These are phyloP conservation scores for Trematomus bernacchii DNA, from an alignment of 2,797 vertebrate genomes.

Conservation along the genomic window DNA sequence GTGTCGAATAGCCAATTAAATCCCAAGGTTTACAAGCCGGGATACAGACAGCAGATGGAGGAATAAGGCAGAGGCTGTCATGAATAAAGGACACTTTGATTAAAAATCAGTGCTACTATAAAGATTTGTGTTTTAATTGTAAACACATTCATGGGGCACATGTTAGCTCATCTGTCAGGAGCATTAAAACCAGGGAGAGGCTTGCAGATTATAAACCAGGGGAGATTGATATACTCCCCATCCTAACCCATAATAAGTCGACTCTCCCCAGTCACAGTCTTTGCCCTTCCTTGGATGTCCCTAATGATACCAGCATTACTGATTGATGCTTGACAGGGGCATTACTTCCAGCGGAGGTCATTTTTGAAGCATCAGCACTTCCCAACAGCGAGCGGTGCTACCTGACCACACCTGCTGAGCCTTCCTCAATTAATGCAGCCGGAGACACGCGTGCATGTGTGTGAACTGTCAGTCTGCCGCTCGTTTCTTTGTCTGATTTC, in stretches of 20 bases:
- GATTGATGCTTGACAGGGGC: constrained; percentile 59
- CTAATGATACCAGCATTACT: constrained; percentile 53
- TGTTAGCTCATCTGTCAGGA: constrained; percentile 38
- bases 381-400: constrained; percentile 34
- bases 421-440: constrained; percentile 62
- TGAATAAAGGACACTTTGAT: constrained; percentile 16
- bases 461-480: constrained; percentile 46
- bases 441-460: not conserved
- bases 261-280: constrained; percentile 15
- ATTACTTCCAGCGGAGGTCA: constrained; percentile 38
- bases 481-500: constrained; percentile 50
- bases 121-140: constrained; percentile 13
- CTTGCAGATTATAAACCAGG: constrained; percentile 25
- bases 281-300: constrained; percentile 36
- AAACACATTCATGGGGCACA: constrained; percentile 39
- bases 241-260: constrained; percentile 34
- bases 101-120: constrained; percentile 7
- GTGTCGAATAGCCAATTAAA: constrained; percentile 25
- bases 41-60: constrained; percentile 27
- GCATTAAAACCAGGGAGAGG: constrained; percentile 35
- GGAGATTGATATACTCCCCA: constrained; percentile 27
- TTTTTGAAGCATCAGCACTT: constrained; percentile 68
- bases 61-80: not conserved
- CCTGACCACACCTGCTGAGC: constrained; percentile 53
- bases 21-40: constrained; percentile 13